Base-by-base conservation (phyloP, 64 coral and sea anemone genomes). In the Actinia equina region DNA sequence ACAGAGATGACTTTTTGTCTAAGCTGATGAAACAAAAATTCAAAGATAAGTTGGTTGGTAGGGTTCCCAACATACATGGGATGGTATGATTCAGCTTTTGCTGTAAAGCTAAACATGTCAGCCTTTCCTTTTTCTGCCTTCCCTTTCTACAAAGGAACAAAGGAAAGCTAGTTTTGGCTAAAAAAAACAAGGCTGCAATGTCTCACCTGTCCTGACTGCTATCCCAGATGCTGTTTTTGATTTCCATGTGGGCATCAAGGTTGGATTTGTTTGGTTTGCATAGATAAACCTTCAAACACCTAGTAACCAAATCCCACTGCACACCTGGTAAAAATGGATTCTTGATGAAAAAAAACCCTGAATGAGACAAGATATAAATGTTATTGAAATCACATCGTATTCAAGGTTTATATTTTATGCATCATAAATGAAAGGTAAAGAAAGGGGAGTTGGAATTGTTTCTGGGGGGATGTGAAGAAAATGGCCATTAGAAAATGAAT, bases 261-360 rank as follows among this genome's bases (percentile, higher is more conserved):
- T 94, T 94, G 86, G 87, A 94, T 17, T 89, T 23, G 30, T 94
- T 89, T 19, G 92, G 92, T 58, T 94, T 89, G 43, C 64, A 77
- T 13, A 84, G 84, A 89, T 94, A 94, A 8, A 69, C 55, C 25
- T 89, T 79, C 14, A 94, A 70, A 53, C 87, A 94, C 44, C 82
- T 89, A 46, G 52, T 56, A 45, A 87, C 80, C 84, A 88, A 89
- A 12, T 80, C 14, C 71, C 59, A 57, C 43, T 87, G 87, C 13
- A 52, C 44, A 12, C 59, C 59, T 14, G 51, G 70, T 15, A 64
- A 20, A 69, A 94, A 94, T 10, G 92, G 83, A 83, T 94, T 94
- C 41, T 81, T 83, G 37, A 87, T 78, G 23, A 94, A 84, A 46
- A 89, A 59, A 57, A 94, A 89, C 19, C 92, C 92, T 94, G 46